Conservation (phyloP, 2,797 vertebrate species). For the Brachyrhaphis roseni region DNA sequence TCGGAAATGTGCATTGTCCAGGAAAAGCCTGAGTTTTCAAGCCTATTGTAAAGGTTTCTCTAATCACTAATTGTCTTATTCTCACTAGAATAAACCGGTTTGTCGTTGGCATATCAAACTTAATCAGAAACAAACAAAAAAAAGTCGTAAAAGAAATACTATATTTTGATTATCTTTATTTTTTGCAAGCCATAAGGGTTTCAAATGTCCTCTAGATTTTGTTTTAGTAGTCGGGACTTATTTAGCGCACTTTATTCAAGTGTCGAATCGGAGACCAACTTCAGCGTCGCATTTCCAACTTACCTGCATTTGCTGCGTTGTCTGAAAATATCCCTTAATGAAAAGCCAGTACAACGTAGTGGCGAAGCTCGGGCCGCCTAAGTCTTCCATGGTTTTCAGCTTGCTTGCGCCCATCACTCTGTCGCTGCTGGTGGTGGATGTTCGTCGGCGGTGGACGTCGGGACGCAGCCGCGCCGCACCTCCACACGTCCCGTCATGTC, state of each 20-base stretch:
- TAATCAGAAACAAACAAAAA: background rate
- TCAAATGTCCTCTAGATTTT: too few species aligned
- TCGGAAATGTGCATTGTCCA: background rate
- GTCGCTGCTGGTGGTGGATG: slow-evolving; percentile 20
- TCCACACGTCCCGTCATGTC: background rate
- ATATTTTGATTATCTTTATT: too few species aligned
- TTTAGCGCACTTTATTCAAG: background rate
- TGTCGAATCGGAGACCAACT: background rate
- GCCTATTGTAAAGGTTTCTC: background rate
- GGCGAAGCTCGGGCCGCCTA: slow-evolving; percentile 73
- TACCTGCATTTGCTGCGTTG: slow-evolving; percentile 79
- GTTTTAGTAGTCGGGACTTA: background rate
- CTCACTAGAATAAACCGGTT: background rate
- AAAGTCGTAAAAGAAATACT: background rate
- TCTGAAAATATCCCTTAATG: slow-evolving; percentile 76
- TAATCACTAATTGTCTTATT: background rate
- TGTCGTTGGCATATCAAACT: background rate
- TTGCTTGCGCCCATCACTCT: slow-evolving; percentile 23
- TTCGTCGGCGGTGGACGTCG: background rate
- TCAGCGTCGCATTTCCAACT: slow-evolving; percentile 3
- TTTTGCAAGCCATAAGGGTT: too few species aligned
- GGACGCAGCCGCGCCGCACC: background rate
- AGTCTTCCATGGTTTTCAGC: slow-evolving; percentile 70
- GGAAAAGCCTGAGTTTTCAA: background rate
- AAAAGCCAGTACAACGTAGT: slow-evolving; percentile 79